These are phyloP conservation scores for Anas georgica DNA, from an alignment of 2,797 vertebrate genomes.

Conservation along the genomic window DNA sequence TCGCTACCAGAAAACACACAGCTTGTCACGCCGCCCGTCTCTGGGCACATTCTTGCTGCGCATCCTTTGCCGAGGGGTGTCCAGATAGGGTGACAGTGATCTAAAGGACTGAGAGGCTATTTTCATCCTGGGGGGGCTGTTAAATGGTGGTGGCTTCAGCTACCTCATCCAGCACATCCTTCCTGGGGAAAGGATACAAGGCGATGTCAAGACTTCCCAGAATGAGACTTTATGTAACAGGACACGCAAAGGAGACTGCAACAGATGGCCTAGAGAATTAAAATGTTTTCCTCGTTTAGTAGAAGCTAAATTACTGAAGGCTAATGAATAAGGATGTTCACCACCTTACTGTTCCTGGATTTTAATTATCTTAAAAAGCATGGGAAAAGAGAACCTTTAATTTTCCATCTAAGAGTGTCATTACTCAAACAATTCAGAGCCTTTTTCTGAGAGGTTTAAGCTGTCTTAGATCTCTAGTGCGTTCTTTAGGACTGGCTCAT, in stretches of 20 bases:
- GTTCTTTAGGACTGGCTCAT: slow-evolving; percentile 59
- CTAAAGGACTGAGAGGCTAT: not conserved
- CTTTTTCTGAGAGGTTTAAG: slow-evolving; percentile 59
- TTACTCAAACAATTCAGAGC: slow-evolving; percentile 65
- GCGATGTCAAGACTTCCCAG: not conserved
- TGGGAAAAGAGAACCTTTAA: slow-evolving; percentile 62
- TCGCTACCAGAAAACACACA: not conserved
- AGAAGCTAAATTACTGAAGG: slow-evolving; percentile 69
- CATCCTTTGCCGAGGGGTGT: not conserved
- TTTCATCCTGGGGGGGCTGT: slow-evolving; percentile 1
- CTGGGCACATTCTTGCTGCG: accelerated
- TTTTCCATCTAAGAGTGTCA: slow-evolving; percentile 68
- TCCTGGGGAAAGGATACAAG: not conserved
- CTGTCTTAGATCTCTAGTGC: slow-evolving; percentile 52
- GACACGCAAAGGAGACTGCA: slow-evolving; percentile 19
- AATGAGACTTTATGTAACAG: slow-evolving; percentile 42
- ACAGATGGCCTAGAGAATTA: slow-evolving; percentile 74
- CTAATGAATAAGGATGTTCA: slow-evolving; percentile 70
- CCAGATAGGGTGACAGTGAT: not conserved
- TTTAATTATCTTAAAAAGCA: slow-evolving; percentile 71
- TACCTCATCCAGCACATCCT: not conserved
- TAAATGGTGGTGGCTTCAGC: not conserved
- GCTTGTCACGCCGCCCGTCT: not conserved
- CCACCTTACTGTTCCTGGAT: slow-evolving; percentile 59
- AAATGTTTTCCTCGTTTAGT: slow-evolving; percentile 60